Evolutionary conservation across 2,888 invertebrate genomes (phyloP).

Genomic region (Drosophila emarginata): DNA sequence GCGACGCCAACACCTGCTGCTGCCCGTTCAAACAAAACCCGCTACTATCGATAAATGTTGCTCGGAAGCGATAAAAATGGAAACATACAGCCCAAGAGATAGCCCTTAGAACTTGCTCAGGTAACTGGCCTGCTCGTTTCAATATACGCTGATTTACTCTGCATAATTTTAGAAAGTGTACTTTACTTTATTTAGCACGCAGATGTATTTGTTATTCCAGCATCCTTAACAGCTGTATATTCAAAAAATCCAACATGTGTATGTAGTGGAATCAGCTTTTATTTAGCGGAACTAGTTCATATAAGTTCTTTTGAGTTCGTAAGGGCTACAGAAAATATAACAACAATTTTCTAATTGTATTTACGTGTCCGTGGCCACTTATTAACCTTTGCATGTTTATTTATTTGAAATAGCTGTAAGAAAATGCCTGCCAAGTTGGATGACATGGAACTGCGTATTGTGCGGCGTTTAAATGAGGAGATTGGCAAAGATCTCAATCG

Average conservation of each 20-base stretch:
- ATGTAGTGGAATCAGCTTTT: too few species aligned
- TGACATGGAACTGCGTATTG: conserved; percentile 80
- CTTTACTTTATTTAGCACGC: too few species aligned
- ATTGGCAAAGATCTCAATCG: conserved; percentile 84
- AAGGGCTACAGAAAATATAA: conserved; percentile 23
- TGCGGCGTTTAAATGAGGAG: conserved; percentile 84
- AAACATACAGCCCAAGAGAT: too few species aligned
- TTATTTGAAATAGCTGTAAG: conserved; percentile 8
- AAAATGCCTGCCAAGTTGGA: conserved; percentile 66
- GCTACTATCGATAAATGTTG: neutral
- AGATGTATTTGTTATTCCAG: too few species aligned
- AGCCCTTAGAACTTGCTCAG: conserved; percentile 27
- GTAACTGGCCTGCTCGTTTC: neutral
- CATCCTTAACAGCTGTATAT: too few species aligned
- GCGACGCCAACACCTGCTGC: conserved; percentile 70
- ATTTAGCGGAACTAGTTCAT: neutral
- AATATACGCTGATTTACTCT: too few species aligned
- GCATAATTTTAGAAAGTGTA: too few species aligned
- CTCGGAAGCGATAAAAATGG: neutral
- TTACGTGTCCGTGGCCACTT: conserved; percentile 57
- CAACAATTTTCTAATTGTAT: conserved; percentile 58
- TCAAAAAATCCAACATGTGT: too few species aligned
- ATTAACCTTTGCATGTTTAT: conserved; percentile 45
- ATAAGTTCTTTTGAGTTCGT: neutral
- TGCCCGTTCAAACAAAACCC: conserved; percentile 50